Conservation (phyloP, 2,797 vertebrate species). For the Diglossa cyanea region DNA sequence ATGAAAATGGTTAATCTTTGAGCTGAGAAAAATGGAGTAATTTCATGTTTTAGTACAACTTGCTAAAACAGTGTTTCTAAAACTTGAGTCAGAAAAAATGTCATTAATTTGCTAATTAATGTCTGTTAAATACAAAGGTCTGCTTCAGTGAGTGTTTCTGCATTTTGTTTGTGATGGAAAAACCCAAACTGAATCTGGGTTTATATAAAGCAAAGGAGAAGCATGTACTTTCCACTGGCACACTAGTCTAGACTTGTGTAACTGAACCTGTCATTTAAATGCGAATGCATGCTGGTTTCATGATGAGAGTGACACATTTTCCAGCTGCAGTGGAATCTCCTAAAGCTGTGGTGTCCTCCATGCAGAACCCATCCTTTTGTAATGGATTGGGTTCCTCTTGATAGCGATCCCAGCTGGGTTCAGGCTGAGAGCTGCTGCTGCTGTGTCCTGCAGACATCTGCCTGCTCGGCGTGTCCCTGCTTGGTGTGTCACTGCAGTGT, state of each 20-base stretch:
- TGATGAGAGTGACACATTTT: not conserved
- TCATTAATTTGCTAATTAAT: not conserved
- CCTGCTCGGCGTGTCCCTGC: not conserved
- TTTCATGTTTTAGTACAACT: not conserved
- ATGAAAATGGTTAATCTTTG: not conserved
- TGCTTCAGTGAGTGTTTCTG: not conserved
- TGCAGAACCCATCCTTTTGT: not conserved
- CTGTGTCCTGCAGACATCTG: not conserved
- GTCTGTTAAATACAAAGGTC: not conserved
- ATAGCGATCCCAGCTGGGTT: rapidly evolving
- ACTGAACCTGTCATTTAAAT: not conserved
- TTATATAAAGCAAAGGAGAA: not conserved
- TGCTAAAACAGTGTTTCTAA: not conserved
- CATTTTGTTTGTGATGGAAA: not conserved
- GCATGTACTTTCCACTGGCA: not conserved
- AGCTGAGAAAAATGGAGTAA: not conserved
- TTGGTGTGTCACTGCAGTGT: not conserved
- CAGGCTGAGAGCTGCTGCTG: not conserved
- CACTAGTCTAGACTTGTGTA: not conserved
- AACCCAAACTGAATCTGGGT: not conserved
- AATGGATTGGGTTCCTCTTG: not conserved
- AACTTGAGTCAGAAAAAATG: not conserved
- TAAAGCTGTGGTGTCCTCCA: not conserved
- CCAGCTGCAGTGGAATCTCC: not conserved
- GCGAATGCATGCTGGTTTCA: not conserved